Evolutionary conservation across 2,797 vertebrate genomes (phyloP).

Genomic region (Chrosomus eos): DNA sequence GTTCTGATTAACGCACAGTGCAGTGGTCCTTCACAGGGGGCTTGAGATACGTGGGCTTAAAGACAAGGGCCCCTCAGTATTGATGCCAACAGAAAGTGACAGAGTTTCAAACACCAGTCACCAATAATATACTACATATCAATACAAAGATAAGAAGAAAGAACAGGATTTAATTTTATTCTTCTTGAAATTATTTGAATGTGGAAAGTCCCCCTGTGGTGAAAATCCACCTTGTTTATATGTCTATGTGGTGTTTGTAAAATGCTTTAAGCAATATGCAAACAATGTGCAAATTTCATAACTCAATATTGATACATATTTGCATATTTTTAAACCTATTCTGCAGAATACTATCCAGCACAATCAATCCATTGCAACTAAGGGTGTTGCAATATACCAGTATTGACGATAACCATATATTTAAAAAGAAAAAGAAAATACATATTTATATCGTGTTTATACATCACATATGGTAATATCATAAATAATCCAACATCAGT

Average conservation of each 20-base stretch:
- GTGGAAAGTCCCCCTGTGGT: no score
- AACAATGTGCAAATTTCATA: no score
- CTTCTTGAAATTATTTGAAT: background rate
- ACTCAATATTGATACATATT: no score
- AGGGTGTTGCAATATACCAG: background rate
- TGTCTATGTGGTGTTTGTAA: no score
- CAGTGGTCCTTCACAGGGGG: background rate
- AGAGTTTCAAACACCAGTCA: background rate
- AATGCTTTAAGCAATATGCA: no score
- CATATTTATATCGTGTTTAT: background rate
- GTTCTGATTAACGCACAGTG: constrained; percentile 11
- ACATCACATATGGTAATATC: background rate
- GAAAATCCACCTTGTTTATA: no score
- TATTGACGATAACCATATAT: background rate
- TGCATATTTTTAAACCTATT: no score
- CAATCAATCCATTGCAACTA: no score
- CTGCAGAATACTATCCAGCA: no score
- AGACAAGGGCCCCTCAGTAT: background rate
- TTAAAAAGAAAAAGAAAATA: fast-evolving
- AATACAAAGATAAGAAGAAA: background rate
- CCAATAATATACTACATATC: background rate
- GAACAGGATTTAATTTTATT: background rate
- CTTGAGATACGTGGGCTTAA: background rate
- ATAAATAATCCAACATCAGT: background rate
- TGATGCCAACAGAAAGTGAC: background rate